These are phyloP conservation scores for Pollenia amentaria DNA, from an alignment of 2,888 invertebrate genomes.

Conservation along the genomic window DNA sequence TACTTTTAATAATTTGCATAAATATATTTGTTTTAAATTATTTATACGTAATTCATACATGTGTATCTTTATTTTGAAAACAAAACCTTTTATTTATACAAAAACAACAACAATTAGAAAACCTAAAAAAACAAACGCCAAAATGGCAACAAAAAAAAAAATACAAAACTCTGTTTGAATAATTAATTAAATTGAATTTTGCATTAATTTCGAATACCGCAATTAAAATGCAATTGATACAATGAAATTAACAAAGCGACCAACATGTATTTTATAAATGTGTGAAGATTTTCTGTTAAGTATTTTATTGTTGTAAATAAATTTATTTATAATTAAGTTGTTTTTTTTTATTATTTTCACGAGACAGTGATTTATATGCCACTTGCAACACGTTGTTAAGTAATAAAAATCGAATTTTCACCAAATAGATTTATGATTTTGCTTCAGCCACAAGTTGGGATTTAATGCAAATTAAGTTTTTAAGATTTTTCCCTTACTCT, in stretches of 20 bases:
- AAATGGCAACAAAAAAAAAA: neutral
- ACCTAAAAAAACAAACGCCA: neutral
- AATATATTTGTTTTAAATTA: slow-evolving; percentile 13
- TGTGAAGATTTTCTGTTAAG: neutral
- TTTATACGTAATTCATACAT: neutral
- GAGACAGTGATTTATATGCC: slow-evolving; percentile 31
- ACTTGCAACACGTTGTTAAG: slow-evolving; percentile 9
- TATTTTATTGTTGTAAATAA: neutral
- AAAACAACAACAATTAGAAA: neutral
- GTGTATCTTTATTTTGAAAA: neutral
- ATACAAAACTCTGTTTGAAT: slow-evolving; percentile 21
- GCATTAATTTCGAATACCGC: slow-evolving; percentile 10
- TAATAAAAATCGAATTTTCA: slow-evolving; percentile 6
- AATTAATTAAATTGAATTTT: slow-evolving; percentile 38
- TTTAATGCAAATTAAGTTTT: neutral
- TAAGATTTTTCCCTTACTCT: neutral
- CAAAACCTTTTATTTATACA: neutral
- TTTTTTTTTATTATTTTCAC: slow-evolving; percentile 6
- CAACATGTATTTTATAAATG: neutral
- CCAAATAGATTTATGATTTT: slow-evolving; percentile 1
- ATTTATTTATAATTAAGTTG: neutral
- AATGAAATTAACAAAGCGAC: neutral
- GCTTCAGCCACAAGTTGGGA: neutral
- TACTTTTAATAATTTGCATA: slow-evolving; percentile 30
- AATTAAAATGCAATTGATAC: slow-evolving; percentile 49